Evolutionary conservation across 1,140 invertebrate species (phyloP).

Genomic region (Venustaconcha ellipsiformis): DNA sequence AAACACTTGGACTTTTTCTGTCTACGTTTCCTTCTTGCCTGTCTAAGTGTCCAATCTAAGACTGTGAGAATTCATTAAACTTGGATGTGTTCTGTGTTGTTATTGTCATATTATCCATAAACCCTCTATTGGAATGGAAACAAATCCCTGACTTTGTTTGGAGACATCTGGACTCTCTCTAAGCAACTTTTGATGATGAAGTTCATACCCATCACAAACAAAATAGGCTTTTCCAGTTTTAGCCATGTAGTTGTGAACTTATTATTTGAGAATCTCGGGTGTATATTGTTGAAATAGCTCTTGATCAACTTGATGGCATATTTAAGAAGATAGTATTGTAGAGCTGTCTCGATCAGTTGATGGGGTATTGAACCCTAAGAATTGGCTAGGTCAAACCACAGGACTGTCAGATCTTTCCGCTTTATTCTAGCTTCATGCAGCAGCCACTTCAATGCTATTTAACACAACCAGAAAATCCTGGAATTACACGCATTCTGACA

Average conservation of each 20-base stretch:
- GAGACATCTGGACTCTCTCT: slow-evolving; percentile 18
- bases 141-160: slow-evolving; percentile 10
- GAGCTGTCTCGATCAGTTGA: background rate
- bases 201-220: slow-evolving; percentile 19
- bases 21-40: no score
- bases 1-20: no score
- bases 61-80: no score
- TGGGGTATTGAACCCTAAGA: no score
- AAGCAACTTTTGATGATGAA: slow-evolving; percentile 5
- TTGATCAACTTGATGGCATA: background rate
- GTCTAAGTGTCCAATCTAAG: no score
- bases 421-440: background rate
- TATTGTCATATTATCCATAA: slow-evolving; percentile 11
- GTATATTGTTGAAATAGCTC: no score
- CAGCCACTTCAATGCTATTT: background rate
- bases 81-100: slow-evolving; percentile 1
- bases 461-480: slow-evolving; percentile 17
- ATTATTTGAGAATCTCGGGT: no score
- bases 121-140: slow-evolving; percentile 3
- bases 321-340: slow-evolving; percentile 14
- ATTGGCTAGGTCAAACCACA: no score
- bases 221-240: slow-evolving; percentile 14
- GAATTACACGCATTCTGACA: slow-evolving; percentile 22
- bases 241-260: slow-evolving; percentile 15
- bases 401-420: no score